Evolutionary conservation across 2,888 invertebrate species (phyloP), one percentile per base, ranked within the genome.

Genomic region (Tenthredo distinguenda): DNA sequence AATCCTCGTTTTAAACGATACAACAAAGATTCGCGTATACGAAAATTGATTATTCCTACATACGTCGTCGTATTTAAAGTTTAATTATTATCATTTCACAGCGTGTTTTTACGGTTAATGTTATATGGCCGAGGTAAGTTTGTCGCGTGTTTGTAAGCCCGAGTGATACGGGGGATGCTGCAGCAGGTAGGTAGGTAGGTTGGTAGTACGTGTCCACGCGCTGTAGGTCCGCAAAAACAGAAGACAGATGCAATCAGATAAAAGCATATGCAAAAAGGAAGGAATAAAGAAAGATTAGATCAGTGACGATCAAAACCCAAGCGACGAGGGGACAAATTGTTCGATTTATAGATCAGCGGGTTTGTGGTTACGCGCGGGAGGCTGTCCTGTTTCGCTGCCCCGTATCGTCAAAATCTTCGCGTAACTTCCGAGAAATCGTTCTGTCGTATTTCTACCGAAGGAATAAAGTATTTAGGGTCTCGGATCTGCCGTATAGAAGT

Each of bases 321-420:
- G 88, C 89, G 92, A 91, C 91, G 89, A 89, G 85, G 77, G 90
- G 93, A 93, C 93, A 93, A 93, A 93, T 93, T 93, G 92, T 90
- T 90, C 90, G 90, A 93, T 93, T 93, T 93, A 93, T 93, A 90
- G 91, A 91, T 92, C 91, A 91, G 88, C 90, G 88, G 90, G 90
- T 89, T 62, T 89, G 90, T 89, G 89, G 90, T 87, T 86, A 86
- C 87, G 68, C 47, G 58, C n/a, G 77, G 62, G 76, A 43, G 62
- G 85, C 47, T 55, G 77, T 76, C 68, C 84, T 79, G 72, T 84
- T 84, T 77, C 76, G 87, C 88, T 87, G 89, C 89, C 86, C 3
- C 89, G 92, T 93, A 92, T 93, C 92, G 90, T 90, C 83, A 88
- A 89, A 92, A 92, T 92, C 92, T 92, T 68, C 88, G 91, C 88